Percentiles rank a stretch among this genome's conserved stretches.
These are phyloP conservation scores for Potorous gilbertii DNA, from an alignment of 2,797 vertebrate species.

Conservation along the genomic window DNA sequence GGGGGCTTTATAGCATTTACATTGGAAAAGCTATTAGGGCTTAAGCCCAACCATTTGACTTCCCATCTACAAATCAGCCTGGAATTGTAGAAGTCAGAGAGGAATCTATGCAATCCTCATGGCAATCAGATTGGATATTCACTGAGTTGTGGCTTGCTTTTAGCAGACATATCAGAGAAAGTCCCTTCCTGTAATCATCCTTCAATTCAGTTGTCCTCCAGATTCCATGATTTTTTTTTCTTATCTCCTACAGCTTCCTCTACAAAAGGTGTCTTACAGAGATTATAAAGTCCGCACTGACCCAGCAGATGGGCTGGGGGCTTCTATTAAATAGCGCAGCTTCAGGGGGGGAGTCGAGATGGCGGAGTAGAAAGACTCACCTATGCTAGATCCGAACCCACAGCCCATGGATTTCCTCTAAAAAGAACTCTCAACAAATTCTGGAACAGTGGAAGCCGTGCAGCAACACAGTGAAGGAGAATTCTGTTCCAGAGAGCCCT, in stretches of 20 bases:
- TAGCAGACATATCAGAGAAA: slow-evolving; percentile 59
- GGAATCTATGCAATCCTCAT: slow-evolving; percentile 56
- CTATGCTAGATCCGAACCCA: no score
- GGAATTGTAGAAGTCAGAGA: slow-evolving; percentile 62
- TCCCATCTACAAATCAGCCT: slow-evolving; percentile 25
- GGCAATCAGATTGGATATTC: slow-evolving; percentile 52
- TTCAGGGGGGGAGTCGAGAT: no score
- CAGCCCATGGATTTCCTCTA: no score
- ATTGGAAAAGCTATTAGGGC: slow-evolving; percentile 32
- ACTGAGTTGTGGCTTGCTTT: slow-evolving; percentile 75
- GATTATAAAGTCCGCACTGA: not conserved
- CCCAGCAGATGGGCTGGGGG: not conserved
- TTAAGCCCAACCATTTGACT: slow-evolving; percentile 39
- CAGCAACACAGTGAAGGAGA: no score
- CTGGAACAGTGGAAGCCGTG: no score
- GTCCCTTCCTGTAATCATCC: slow-evolving; percentile 67
- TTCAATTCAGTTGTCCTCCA: slow-evolving; percentile 37
- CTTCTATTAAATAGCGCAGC: not conserved
- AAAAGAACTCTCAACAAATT: no score
- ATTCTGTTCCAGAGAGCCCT: no score
- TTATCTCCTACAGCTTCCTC: not conserved
- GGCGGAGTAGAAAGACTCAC: no score
- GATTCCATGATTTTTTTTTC: not conserved
- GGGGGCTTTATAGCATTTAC: slow-evolving; percentile 23
- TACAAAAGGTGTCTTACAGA: not conserved